Conservation (phyloP, 2,113 vertebrate genomes). For the Glaucomys volans region DNA sequence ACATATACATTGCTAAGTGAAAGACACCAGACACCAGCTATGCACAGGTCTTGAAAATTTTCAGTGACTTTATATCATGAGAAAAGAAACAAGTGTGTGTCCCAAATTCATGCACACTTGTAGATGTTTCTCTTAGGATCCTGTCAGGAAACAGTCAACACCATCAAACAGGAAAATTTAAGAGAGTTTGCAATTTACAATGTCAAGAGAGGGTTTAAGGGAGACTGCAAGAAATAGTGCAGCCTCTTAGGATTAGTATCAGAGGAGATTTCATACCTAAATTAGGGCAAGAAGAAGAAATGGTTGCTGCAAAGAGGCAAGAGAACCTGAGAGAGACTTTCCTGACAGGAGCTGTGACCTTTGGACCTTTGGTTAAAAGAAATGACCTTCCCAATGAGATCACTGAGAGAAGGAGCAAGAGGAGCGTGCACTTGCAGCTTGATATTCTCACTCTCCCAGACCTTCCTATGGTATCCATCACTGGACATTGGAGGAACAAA, state of each 20-base stretch:
- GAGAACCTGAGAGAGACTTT: not conserved
- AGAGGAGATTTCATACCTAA: not conserved
- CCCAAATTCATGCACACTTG: not conserved
- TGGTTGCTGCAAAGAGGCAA: not conserved
- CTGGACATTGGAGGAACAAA: not conserved
- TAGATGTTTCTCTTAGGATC: not conserved
- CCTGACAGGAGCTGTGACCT: not conserved
- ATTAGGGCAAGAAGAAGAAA: no score
- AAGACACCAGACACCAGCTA: not conserved
- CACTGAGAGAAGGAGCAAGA: not conserved
- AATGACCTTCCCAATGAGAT: not conserved
- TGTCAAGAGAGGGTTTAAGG: not conserved
- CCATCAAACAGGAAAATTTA: not conserved
- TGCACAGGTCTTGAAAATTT: not conserved
- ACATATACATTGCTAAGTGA: not conserved
- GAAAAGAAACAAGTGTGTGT: not conserved
- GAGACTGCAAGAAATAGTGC: not conserved
- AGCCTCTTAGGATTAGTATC: not conserved
- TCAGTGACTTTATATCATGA: not conserved
- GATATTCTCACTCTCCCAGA: not conserved
- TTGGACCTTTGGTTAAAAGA: not conserved
- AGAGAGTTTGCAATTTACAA: not conserved
- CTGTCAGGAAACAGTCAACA: not conserved
- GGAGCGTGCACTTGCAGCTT: fast-evolving
- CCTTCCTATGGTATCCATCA: not conserved